A percentile compares a stretch with the other conserved stretches of the same genome.
Evolutionary conservation across 2,888 invertebrate genomes (phyloP).

Genomic region (Patella pellucida): DNA sequence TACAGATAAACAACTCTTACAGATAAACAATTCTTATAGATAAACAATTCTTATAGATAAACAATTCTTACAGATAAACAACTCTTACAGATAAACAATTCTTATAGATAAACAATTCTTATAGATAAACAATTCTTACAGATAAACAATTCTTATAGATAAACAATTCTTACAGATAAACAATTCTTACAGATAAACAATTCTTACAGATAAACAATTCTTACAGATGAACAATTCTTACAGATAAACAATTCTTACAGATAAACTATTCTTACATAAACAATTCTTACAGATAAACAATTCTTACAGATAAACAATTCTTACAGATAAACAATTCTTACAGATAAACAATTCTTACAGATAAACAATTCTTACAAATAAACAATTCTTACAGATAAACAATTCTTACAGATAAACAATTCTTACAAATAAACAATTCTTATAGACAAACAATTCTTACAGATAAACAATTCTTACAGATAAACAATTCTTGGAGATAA

Average conservation of each 20-base stretch:
- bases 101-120: too few relatives aligned
- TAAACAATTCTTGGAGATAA: slow-evolving; percentile 18
- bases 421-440: too few relatives aligned
- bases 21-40: slow-evolving; percentile 3
- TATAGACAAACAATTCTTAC: too few relatives aligned
- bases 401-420: slow-evolving; percentile 17
- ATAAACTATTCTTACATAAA: neutral
- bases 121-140: slow-evolving; percentile 9
- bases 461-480: slow-evolving; percentile 5
- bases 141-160: slow-evolving; percentile 17
- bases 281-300: too few relatives aligned
- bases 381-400: too few relatives aligned
- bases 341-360: slow-evolving; percentile 6
- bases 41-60: slow-evolving; percentile 18
- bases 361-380: neutral
- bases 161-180: too few relatives aligned
- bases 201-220: too few relatives aligned
- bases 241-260: slow-evolving; percentile 6
- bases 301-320: slow-evolving; percentile 17
- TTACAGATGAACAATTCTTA: too few relatives aligned
- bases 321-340: too few relatives aligned
- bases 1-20: too few relatives aligned
- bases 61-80: too few relatives aligned
- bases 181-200: slow-evolving; percentile 16
- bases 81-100: slow-evolving; percentile 17